phyloP scores from a whole-genome alignment of 1,140 invertebrate species.

The Ceratitis capitata region DNA sequence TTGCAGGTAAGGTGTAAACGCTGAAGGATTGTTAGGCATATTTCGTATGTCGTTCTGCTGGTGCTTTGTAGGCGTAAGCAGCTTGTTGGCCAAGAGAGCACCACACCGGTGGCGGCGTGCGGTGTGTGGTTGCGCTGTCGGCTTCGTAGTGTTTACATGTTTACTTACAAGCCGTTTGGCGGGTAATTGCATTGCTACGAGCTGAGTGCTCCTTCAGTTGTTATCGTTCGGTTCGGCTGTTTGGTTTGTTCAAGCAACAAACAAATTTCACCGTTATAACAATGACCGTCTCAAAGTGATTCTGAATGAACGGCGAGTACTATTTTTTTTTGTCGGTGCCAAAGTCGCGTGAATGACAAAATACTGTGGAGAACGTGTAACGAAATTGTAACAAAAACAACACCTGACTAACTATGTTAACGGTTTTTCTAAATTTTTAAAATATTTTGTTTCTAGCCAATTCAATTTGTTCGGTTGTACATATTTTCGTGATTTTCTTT shows the following conservation, averaged over 20 bases:
- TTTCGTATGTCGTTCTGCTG: neutral
- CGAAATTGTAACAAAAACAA: neutral
- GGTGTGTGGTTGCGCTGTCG: neutral
- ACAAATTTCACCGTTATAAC: neutral
- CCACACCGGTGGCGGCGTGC: neutral
- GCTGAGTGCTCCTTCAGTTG: neutral
- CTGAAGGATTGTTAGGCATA: neutral
- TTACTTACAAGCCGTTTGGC: neutral
- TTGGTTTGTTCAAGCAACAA: neutral
- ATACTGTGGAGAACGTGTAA: neutral
- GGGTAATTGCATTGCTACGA: slow-evolving; percentile 6
- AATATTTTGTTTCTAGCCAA: neutral
- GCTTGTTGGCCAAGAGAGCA: neutral
- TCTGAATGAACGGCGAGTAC: neutral
- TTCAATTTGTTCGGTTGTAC: neutral
- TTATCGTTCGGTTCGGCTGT: slow-evolving; percentile 25
- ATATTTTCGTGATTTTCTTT: neutral
- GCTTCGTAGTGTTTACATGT: neutral
- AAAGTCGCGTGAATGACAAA: neutral
- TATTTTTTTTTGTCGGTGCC: neutral
- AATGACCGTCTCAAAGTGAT: neutral
- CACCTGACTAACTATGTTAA: neutral
- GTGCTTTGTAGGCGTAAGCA: neutral
- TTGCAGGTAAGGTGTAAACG: neutral
- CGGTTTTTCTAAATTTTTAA: neutral